phyloP scores from a whole-genome alignment of 2,888 invertebrate genomes.

The Spilarctia lutea region DNA sequence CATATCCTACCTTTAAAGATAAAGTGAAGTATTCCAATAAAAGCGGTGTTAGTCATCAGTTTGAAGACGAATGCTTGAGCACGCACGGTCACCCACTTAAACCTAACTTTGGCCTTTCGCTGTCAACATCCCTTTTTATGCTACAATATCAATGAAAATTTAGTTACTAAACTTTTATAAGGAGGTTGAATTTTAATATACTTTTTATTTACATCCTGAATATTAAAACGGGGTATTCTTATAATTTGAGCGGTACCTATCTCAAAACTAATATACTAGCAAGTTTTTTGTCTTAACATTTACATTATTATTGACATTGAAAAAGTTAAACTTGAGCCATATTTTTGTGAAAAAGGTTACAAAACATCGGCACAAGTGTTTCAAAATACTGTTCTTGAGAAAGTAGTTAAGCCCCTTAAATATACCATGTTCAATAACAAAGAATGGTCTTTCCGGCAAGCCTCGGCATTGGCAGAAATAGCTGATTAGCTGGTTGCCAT shows the following conservation, averaged over 20 bases:
- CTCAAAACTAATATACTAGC: neutral
- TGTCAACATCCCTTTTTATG: constrained; percentile 14
- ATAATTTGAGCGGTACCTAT: neutral
- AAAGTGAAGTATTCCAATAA: constrained; percentile 4
- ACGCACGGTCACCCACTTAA: constrained; percentile 43
- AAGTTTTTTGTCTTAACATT: neutral
- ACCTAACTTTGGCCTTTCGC: constrained; percentile 11
- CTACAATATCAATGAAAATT: constrained; percentile 24
- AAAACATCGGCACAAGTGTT: too few relatives aligned
- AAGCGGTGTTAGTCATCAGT: constrained; percentile 16
- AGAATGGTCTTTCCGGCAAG: too few relatives aligned
- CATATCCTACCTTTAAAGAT: neutral
- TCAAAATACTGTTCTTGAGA: too few relatives aligned
- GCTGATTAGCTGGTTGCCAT: too few relatives aligned
- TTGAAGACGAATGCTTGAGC: constrained; percentile 24
- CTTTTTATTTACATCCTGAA: neutral
- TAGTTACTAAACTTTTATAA: neutral
- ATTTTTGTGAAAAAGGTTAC: too few relatives aligned
- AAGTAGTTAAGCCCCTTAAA: too few relatives aligned
- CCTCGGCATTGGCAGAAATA: too few relatives aligned
- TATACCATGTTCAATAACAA: too few relatives aligned
- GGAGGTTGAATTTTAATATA: neutral
- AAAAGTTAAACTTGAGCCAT: too few relatives aligned
- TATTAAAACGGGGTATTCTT: neutral
- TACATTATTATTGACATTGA: neutral